Evolutionary conservation across 2,888 invertebrate species (phyloP), one percentile per base, ranked within the genome.

Genomic region (Beris morrisii): DNA sequence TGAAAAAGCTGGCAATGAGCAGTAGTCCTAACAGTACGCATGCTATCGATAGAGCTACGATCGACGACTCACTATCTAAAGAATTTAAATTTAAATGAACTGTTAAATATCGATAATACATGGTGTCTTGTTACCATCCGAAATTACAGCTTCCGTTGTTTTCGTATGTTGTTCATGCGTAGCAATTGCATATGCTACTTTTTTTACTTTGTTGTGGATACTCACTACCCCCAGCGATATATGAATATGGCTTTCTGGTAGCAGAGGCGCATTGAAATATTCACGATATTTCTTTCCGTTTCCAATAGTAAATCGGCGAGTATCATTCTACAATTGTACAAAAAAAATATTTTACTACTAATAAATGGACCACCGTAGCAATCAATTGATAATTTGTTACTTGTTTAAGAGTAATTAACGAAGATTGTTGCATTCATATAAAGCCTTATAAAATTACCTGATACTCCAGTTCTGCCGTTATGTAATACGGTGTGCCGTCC

Each of bases 401-500:
- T 48, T 44, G n/a, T 48, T 13, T 1, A 38, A 38, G 38, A 38
- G 4, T 3, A 38, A 9, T 9, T 38, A 38, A 38, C 1, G 5
- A 48, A 3, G 3, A 38, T 38, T 38, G 5, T 38, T 38, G 22
- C 3, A 1, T 22, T 22, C 22, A 22, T 3, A 1, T 22, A 22
- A 22, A 7, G 38, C 38, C 38, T 38, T 7, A 9, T 38, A 38
- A 38, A 38, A 5, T 38, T 38, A 82, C 85, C 71, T 86, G 83
- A 28, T 89, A 87, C 64, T 86, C 84, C 68, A 95, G 80, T 78
- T 93, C 91, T 0, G 92, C 95, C 5, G 93, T 85, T 38, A 95
- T 88, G 75, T 95, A 95, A 77, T 92, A 94, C 3, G 88, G 87
- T 4, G 88, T 77, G 0, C 88, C 89, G 69, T 89, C 86, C 50